Base-by-base conservation (phyloP, 2,888 invertebrate genomes). In the Calameuta pallipes region DNA sequence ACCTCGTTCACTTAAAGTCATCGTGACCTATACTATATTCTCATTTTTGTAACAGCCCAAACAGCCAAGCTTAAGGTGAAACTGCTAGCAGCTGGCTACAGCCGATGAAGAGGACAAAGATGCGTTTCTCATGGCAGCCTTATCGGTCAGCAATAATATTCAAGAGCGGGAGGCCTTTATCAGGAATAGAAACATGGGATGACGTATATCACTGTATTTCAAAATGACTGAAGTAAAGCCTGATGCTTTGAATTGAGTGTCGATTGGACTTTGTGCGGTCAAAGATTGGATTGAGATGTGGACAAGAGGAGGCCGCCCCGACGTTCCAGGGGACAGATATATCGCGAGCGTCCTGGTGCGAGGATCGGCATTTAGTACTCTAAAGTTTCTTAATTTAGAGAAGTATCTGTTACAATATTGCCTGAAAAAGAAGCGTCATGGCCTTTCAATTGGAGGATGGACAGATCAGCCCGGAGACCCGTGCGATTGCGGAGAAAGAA, bases 261-360 rank as follows among this genome's bases (percentile, higher is more conserved):
- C 76, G 85, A 85, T 85, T 87, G 90, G 90, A 90, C 90, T 90
- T 90, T 90, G 90, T 88, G 84, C 88, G 89, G 87, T 89, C 89
- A 90, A 90, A 90, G 90, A 89, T 90, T 89, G 87, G 82, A 82
- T 84, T 79, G 84, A 85, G 85, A 88, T 87, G 80, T 83, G 85
- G 87, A 88, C 87, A 88, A 89, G 89, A 87, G 82, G 82, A 86
- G 82, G 84, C 85, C 83, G 87, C 82, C 85, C 80, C 85, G 83
- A 84, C 84, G 83, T 85, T 85, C 83, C 82, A 82, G 80, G 83
- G 84, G 85, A 82, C 90, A 89, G 90, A 90, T 87, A 89, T 86
- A 85, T 86, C 82, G 84, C 80, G 84, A 82, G 85, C 85, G 86
- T 86, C 82, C 85, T 83, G 79, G 79, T 75, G 87, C 78, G 83